Conservation (phyloP, 2,113 vertebrate genomes). For the Verasper variegatus region DNA sequence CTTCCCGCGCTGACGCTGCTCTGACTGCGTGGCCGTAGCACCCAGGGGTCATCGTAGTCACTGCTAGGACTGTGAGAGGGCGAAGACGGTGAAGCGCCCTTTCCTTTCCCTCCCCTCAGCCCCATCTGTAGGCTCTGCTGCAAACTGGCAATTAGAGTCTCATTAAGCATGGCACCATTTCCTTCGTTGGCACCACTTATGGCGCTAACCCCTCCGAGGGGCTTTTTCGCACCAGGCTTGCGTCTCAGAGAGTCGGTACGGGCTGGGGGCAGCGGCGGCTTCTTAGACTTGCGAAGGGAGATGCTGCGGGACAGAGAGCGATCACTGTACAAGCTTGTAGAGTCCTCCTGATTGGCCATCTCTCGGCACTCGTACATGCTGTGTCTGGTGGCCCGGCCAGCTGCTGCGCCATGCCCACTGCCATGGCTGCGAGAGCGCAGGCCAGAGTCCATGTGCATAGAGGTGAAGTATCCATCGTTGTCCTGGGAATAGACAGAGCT, state of each 20-base stretch:
- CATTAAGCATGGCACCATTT: constrained; percentile 87
- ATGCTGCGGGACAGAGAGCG: constrained; percentile 89
- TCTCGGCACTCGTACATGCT: constrained; percentile 89
- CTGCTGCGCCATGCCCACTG: constrained; percentile 65
- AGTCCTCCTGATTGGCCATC: constrained; percentile 80
- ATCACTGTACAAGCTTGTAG: constrained; percentile 80
- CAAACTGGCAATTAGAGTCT: constrained; percentile 91
- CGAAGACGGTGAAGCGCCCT: constrained; percentile 86
- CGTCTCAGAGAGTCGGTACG: constrained; percentile 94
- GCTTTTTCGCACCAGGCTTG: constrained; percentile 84
- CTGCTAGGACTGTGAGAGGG: constrained; percentile 94
- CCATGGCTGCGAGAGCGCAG: constrained; percentile 80
- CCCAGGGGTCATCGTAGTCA: constrained; percentile 95
- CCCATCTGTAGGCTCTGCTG: constrained; percentile 92
- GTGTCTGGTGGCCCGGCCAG: constrained; percentile 85
- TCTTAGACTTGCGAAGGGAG: constrained; percentile 94
- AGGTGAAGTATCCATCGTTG: constrained; percentile 87
- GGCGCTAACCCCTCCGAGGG: constrained; percentile 59
- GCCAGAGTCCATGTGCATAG: constrained; percentile 84
- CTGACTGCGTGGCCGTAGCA: constrained; percentile 91
- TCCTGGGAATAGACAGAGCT: constrained; percentile 89
- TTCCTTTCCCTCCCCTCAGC: constrained; percentile 80
- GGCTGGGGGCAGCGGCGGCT: constrained; percentile 91
- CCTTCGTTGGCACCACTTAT: constrained; percentile 43
- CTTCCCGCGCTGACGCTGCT: constrained; percentile 90